phyloP scores from a whole-genome alignment of 2,888 invertebrate species.

The Acleris sparsana region DNA sequence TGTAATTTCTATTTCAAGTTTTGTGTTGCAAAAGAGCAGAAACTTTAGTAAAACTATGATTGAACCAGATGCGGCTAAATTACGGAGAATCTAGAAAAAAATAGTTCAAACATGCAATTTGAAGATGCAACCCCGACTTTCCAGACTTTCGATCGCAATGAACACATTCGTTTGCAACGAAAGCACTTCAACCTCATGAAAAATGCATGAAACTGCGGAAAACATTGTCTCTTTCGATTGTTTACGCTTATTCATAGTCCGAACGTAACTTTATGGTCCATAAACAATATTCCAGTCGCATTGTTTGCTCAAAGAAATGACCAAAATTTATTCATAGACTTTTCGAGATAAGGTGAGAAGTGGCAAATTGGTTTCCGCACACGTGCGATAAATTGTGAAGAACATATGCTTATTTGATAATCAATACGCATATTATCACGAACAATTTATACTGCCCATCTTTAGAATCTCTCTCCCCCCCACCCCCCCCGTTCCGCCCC shows the following conservation, averaged over 20 bases:
- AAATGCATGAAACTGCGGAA: conserved; percentile 40
- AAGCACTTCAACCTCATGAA: conserved; percentile 37
- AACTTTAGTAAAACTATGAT: not conserved
- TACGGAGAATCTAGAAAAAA: not conserved
- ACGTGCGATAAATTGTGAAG: not conserved
- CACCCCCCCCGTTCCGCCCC: no score
- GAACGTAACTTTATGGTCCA: conserved; percentile 38
- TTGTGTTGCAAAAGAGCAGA: no score
- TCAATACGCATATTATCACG: no score
- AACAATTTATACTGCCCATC: no score
- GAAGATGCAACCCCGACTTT: conserved; percentile 29
- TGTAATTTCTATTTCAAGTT: no score
- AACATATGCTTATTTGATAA: no score
- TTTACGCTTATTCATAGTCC: conserved; percentile 39
- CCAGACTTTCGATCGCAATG: conserved; percentile 36
- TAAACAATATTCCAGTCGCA: conserved; percentile 38
- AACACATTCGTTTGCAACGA: conserved; percentile 37
- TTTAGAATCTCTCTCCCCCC: no score
- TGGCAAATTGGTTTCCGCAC: conserved; percentile 6
- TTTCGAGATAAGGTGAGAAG: conserved; percentile 35
- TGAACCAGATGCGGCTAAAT: not conserved
- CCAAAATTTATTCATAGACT: conserved; percentile 38
- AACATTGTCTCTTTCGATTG: conserved; percentile 40
- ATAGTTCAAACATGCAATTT: conserved; percentile 25
- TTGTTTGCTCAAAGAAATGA: conserved; percentile 37